These are phyloP conservation scores for Drosophila prolongata DNA, from an alignment of 2,888 invertebrate genomes.

Conservation along the genomic window DNA sequence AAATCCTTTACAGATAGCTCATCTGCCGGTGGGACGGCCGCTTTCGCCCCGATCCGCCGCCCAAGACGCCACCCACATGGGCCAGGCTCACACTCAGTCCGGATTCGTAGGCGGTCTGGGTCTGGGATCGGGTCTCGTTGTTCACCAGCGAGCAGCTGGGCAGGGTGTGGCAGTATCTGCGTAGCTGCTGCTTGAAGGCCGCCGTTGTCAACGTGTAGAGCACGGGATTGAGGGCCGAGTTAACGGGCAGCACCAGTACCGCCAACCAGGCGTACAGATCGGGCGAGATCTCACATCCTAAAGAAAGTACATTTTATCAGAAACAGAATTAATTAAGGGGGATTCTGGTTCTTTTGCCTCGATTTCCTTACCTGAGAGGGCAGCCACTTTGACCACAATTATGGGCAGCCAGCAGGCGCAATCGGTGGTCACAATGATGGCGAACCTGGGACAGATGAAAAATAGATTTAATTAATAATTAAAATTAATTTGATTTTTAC, in stretches of 20 bases:
- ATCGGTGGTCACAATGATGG: constrained; percentile 87
- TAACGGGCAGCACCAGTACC: constrained; percentile 87
- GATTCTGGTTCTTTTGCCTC: too few species aligned
- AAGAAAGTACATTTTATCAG: constrained; percentile 6
- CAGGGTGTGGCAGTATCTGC: constrained; percentile 74
- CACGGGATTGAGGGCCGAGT: constrained; percentile 87
- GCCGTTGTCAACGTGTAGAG: constrained; percentile 87
- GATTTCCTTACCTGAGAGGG: constrained; percentile 84
- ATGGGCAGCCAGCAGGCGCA: constrained; percentile 87
- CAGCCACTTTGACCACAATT: constrained; percentile 86
- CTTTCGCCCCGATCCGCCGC: constrained; percentile 79
- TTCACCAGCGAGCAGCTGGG: constrained; percentile 72
- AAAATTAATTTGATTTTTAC: too few species aligned
- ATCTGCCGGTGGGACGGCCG: constrained; percentile 83
- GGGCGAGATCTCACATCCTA: constrained; percentile 86
- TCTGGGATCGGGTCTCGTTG: constrained; percentile 79
- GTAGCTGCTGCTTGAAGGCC: constrained; percentile 86
- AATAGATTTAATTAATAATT: too few species aligned
- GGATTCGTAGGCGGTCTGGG: constrained; percentile 84
- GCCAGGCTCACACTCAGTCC: constrained; percentile 85
- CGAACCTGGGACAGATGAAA: constrained; percentile 82
- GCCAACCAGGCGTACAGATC: constrained; percentile 87
- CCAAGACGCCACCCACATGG: constrained; percentile 81
- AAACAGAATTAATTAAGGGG: too few species aligned
- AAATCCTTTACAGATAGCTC: constrained; percentile 70